Conservation (phyloP, 23 tunicate species). For the Trididemnum clinides region DNA sequence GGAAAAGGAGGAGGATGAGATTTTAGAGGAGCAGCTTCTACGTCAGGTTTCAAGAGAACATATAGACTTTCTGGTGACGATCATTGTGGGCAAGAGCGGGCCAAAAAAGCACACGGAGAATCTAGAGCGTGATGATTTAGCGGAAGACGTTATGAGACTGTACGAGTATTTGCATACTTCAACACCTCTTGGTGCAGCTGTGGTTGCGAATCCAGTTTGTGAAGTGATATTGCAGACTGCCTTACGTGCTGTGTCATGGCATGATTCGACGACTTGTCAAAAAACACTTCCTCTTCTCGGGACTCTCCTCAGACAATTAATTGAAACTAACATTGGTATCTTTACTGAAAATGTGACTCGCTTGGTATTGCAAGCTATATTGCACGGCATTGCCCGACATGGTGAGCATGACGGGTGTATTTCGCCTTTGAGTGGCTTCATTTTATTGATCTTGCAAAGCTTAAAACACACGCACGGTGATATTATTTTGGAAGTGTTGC, state of each 20-base stretch:
- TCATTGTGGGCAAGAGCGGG: constrained; percentile 69
- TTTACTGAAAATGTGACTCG: constrained; percentile 48
- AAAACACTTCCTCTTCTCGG: constrained; percentile 51
- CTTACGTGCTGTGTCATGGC: constrained; percentile 69
- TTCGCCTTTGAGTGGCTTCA: constrained; percentile 44
- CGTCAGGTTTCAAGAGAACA: constrained; percentile 68
- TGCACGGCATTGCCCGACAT: constrained; percentile 63
- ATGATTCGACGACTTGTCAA: constrained; percentile 62
- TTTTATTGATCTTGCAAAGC: constrained; percentile 20
- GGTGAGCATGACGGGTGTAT: constrained; percentile 78
- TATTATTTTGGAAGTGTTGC: constrained; percentile 27
- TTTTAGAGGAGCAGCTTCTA: constrained; percentile 73
- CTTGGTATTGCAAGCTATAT: constrained; percentile 49
- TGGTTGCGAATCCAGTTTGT: constrained; percentile 31
- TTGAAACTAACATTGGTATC: neutral
- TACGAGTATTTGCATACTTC: constrained; percentile 18
- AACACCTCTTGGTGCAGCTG: constrained; percentile 54
- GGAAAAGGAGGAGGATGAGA: constrained; percentile 64
- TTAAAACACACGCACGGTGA: constrained; percentile 8
- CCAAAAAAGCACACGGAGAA: neutral
- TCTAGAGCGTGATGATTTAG: neutral
- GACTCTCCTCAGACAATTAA: constrained; percentile 57
- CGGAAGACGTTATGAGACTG: constrained; percentile 11
- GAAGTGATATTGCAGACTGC: constrained; percentile 42
- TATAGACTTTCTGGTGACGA: constrained; percentile 54